phyloP scores from a whole-genome alignment of 2,797 vertebrate species.

The Parauchenoglanis ngamensis region DNA sequence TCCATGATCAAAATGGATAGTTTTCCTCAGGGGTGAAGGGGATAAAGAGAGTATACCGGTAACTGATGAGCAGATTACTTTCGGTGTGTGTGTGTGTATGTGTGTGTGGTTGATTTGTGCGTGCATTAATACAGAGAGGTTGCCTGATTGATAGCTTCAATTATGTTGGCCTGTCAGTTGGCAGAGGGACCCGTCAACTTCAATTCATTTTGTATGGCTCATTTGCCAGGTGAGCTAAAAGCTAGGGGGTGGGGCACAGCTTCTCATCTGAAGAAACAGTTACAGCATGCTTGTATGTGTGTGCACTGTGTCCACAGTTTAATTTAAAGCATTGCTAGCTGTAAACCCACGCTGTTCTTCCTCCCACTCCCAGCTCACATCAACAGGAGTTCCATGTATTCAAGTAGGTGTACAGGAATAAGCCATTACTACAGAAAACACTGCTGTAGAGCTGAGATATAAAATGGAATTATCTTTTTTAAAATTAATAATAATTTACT shows the following conservation, averaged over 20 bases:
- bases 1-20: constrained; percentile 40
- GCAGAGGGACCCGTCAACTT: constrained; percentile 54
- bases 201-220: constrained; percentile 57
- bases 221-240: constrained; percentile 53
- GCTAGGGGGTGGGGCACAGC: neutral
- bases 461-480: neutral
- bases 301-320: constrained; percentile 29
- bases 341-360: constrained; percentile 42
- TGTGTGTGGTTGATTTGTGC: constrained; percentile 31
- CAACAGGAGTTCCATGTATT: constrained; percentile 38
- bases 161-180: constrained; percentile 55
- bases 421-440: constrained; percentile 12
- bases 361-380: constrained; percentile 33
- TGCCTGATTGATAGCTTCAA: constrained; percentile 62
- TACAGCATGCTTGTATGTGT: constrained; percentile 26
- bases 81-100: constrained; percentile 33
- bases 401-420: constrained; percentile 24
- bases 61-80: constrained; percentile 47
- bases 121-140: constrained; percentile 33
- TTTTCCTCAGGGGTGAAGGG: constrained; percentile 34
- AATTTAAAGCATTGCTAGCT: constrained; percentile 44
- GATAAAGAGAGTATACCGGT: constrained; percentile 20
- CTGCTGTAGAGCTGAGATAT: neutral
- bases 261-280: constrained; percentile 26
- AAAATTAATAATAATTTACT: neutral